Base-by-base conservation (phyloP, 2,113 vertebrate genomes). In the Sorex araneus region DNA sequence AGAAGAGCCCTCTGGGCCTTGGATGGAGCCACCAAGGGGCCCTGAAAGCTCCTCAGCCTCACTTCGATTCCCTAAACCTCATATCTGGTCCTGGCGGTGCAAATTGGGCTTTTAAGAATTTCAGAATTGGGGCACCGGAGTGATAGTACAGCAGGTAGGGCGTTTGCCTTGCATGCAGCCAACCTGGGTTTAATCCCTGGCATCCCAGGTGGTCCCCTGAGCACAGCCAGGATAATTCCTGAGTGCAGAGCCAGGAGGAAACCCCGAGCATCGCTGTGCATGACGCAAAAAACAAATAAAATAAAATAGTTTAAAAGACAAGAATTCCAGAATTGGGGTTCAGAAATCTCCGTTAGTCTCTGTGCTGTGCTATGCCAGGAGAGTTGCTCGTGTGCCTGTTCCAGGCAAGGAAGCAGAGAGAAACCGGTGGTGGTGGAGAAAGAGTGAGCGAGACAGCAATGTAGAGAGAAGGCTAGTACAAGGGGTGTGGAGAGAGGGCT, bases 11-110 rank as follows among this genome's bases (percentile, higher is more conserved):
- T 28, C 13, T 34, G 54, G 67, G 67, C 11, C 86, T 23, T 69
- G 5, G 54, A 36, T 69, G 80, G 60, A 18, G 70, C 2, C 9
- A 9, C 47, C 2, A 10, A 50, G 47, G 9, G 47, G 10, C 9
- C 2, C 47, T 7, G 47, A 13, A 11, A 47, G 6, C 45, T 47
- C 45, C 6, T 47, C 45, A 82, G 82, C 6, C 60, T 73, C 27
- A 2, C 74, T 50, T 32, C 11, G 0, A 27, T 12, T 75, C 28
- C 77, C 11, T 5, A 15, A 43, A 66, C 1, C 0, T 16, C 18
- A 5, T 8, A 6, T 12, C 16, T 21, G 18, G 6, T 34, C 0
- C 0, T 9, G 28, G 43, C 45, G n/a, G 30, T 27, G 47, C 63
- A 50, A 76, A 47, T 4, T 74, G 27, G 19, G 43, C 19, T 25